A percentile compares a stretch with the other conserved stretches of the same genome.
phyloP scores from a whole-genome alignment of 2,113 vertebrate species.

The Sarotherodon lohbergeri region DNA sequence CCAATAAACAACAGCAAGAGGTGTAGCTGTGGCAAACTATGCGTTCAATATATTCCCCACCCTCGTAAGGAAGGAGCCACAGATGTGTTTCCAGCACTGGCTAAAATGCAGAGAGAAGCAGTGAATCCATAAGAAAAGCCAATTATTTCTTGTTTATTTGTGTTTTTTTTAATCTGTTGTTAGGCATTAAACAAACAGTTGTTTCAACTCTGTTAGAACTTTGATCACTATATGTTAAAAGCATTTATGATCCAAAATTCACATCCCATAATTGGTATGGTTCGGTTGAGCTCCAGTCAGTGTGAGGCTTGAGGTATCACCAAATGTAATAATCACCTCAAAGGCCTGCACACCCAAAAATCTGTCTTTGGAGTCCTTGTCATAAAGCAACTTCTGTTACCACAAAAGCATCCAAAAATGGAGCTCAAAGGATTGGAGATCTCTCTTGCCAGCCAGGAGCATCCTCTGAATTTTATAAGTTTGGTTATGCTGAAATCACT shows the following conservation, averaged over 20 bases:
- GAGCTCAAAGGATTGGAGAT: background rate
- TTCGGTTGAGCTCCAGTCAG: slow-evolving; percentile 14
- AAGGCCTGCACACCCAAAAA: slow-evolving; percentile 15
- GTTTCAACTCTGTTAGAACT: background rate
- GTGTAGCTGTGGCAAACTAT: background rate
- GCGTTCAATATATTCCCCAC: background rate
- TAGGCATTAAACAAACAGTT: background rate
- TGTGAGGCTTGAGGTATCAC: slow-evolving; percentile 23
- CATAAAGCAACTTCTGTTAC: slow-evolving; percentile 13
- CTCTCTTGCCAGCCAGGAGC: background rate
- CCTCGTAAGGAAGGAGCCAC: background rate
- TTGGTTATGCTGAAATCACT: slow-evolving; percentile 9
- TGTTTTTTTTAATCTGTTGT: background rate
- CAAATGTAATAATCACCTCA: slow-evolving; percentile 8
- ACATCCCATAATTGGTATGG: slow-evolving; percentile 14
- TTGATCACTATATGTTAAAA: background rate
- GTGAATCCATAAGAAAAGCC: background rate
- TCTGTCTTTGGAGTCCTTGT: background rate
- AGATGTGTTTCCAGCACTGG: background rate
- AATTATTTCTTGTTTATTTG: background rate
- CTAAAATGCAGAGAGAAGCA: background rate
- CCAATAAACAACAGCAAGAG: background rate
- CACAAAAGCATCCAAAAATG: background rate
- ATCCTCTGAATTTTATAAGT: background rate
- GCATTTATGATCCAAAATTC: background rate